Conservation (phyloP, 2,797 vertebrate species). For the Sebastes hopkinsi region DNA sequence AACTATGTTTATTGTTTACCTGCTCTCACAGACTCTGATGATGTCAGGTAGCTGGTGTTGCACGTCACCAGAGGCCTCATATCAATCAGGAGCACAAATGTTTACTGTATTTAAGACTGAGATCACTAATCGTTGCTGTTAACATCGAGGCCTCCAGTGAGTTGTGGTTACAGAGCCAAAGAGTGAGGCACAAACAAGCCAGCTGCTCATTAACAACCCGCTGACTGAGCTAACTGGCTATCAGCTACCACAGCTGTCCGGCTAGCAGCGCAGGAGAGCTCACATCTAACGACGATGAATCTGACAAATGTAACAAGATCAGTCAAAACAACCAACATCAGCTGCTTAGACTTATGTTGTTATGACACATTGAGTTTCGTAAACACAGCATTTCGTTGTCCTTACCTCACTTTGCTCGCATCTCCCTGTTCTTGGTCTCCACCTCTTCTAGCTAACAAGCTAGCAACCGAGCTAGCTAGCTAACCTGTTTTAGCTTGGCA, state of each 20-base stretch:
- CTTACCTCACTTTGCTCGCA: conserved; percentile 75
- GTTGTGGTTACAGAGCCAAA: conserved; percentile 6
- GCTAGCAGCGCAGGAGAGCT: conserved; percentile 43
- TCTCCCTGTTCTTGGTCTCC: conserved; percentile 63
- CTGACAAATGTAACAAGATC: conserved; percentile 29
- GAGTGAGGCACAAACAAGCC: conserved; percentile 24
- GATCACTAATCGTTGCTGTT: neutral
- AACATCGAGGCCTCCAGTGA: conserved; percentile 25
- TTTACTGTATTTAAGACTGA: neutral
- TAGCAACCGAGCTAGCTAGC: conserved; percentile 74
- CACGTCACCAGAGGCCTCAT: neutral
- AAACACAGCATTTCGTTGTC: neutral
- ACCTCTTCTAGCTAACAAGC: conserved; percentile 64
- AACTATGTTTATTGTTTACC: neutral
- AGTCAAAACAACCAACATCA: neutral
- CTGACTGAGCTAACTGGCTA: conserved; percentile 57
- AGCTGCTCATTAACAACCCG: conserved; percentile 50
- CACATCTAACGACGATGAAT: conserved; percentile 46
- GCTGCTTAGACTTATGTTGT: fast-evolving
- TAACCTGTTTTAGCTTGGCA: conserved; percentile 68
- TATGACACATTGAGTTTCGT: fast-evolving
- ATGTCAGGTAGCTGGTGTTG: neutral
- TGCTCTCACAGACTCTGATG: neutral
- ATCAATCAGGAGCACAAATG: neutral
- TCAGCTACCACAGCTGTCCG: conserved; percentile 58